A percentile compares a stretch with the other conserved stretches of the same genome.
Evolutionary conservation across 2,113 vertebrate genomes (phyloP).

Genomic region (Calonectris borealis): DNA sequence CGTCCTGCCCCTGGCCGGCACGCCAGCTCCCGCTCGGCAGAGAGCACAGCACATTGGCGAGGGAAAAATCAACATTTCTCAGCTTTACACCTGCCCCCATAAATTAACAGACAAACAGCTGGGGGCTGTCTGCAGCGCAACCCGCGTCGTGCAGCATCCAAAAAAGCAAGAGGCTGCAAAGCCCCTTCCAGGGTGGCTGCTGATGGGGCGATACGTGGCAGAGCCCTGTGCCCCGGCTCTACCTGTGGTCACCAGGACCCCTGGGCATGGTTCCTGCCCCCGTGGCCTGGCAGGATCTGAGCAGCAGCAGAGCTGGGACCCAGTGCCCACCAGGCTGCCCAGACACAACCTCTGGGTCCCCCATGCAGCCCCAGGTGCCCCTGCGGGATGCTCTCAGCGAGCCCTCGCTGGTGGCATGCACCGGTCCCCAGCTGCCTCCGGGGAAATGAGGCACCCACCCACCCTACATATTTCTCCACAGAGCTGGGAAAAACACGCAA

Average conservation of each 20-base stretch:
- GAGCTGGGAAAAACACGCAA: background rate
- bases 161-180: background rate
- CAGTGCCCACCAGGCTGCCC: background rate
- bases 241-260: background rate
- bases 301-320: background rate
- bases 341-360: background rate
- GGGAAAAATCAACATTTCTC: constrained; percentile 13
- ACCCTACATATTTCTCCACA: background rate
- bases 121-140: background rate
- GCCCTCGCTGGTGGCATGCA: background rate
- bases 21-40: background rate
- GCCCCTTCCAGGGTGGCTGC: background rate
- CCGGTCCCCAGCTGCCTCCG: background rate
- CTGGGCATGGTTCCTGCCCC: fast-evolving
- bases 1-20: background rate
- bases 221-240: background rate
- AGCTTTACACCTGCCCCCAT: constrained; percentile 46
- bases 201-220: background rate
- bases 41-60: background rate
- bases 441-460: background rate
- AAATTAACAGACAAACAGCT: constrained; percentile 40
- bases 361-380: fast-evolving
- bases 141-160: fast-evolving
- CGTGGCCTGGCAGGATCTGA: background rate
- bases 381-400: background rate